These are phyloP conservation scores for Rhodeus uyekii DNA, from an alignment of 2,797 vertebrate species.

Conservation along the genomic window DNA sequence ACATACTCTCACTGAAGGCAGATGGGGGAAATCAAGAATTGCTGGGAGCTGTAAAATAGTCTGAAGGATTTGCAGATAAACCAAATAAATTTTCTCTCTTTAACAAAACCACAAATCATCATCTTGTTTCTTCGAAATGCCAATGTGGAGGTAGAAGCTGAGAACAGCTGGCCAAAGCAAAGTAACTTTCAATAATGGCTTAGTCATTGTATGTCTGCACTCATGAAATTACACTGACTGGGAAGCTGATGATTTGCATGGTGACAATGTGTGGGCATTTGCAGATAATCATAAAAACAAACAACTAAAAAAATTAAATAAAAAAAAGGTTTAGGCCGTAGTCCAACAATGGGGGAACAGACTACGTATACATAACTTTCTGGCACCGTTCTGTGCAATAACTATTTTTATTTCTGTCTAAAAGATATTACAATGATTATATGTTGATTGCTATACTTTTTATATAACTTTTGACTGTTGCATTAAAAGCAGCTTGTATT, in stretches of 20 bases:
- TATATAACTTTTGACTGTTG: not conserved
- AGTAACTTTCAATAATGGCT: constrained; percentile 13
- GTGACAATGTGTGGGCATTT: constrained; percentile 12
- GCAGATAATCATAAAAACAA: not conserved
- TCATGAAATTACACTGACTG: not conserved
- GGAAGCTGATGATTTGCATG: constrained; percentile 2
- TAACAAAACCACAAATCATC: constrained; percentile 43
- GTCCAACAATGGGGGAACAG: not conserved
- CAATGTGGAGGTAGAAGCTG: not conserved
- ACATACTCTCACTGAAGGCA: not conserved
- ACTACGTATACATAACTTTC: not conserved
- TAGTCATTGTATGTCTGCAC: not conserved
- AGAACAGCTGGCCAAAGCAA: constrained; percentile 21
- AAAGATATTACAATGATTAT: not conserved
- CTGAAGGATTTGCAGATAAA: constrained; percentile 47
- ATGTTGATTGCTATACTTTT: not conserved
- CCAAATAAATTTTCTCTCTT: constrained; percentile 47
- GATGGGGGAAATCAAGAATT: not conserved
- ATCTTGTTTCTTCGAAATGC: constrained; percentile 25
- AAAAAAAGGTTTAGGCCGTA: not conserved
- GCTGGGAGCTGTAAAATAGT: constrained; percentile 30
- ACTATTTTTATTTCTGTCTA: not conserved
- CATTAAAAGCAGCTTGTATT: not conserved
- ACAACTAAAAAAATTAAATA: not conserved
- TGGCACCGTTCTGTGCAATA: not conserved